Base-by-base conservation (phyloP, 2,797 vertebrate species). In the Allobates femoralis region DNA sequence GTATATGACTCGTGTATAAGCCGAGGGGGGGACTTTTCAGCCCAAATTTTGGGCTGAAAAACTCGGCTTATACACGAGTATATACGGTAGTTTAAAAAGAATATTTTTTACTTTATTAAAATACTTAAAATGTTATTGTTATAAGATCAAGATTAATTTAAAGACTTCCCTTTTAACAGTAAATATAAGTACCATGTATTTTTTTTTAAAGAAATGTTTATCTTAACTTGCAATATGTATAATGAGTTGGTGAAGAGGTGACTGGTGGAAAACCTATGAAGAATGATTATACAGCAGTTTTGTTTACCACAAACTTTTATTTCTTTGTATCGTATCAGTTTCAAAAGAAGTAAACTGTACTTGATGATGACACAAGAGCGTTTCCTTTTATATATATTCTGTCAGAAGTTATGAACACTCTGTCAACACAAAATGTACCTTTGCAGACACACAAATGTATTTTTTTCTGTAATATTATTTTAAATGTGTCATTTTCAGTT, bases 361-460 rank as follows among this genome's bases (percentile, higher is more conserved):
- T 64, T 77, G 77, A 32, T 41, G 73, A 77, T 78, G 80, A 83
- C 62, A 79, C 81, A 58, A 56, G 23, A 79, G 55, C 10, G 53
- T 87, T 73, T 56, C 16, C 62, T 83, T 87, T 79, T 23, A 84
- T 79, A 73, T 34, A 3, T 51, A 79, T 87, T 87, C 85, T 58
- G 37, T 78, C 75, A 87, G 75, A 83, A 87, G 81, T 79, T 77
- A 71, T 26, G 34, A 64, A 56, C 53, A 50, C 51, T 56, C 80
- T 78, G 73, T 78, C 62, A 83, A 78, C 56, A 55, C 79, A 79
- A 79, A 50, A 84, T 71, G 66, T 60, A 77, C 19, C 69, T 50
- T 56, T 53, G 19, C 41, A 84, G 62, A 60, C 53, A 67, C 14
- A 77, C 26, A 50, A 23, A 46, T 37, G 11, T 51, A 3, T 69